phyloP scores from a whole-genome alignment of 2,888 invertebrate species.

The Drosophila neonasuta region DNA sequence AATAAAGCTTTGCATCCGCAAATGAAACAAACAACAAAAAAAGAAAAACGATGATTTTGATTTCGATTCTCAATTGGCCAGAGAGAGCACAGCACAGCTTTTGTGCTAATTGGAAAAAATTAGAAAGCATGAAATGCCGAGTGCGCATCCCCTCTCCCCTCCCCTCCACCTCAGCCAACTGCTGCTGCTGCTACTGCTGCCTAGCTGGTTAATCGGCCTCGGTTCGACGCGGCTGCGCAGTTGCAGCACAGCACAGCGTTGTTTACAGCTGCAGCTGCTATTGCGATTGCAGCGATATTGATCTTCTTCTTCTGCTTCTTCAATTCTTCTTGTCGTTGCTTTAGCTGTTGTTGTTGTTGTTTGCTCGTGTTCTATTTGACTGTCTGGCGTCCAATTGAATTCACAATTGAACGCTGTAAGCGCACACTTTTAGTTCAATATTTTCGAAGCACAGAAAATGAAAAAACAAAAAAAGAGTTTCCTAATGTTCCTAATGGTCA shows the following conservation, averaged over 20 bases:
- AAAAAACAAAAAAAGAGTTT: slow-evolving; percentile 41
- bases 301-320: slow-evolving; percentile 10
- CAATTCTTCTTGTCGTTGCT: neutral
- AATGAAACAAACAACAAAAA: slow-evolving; percentile 2
- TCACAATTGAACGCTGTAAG: slow-evolving; percentile 38
- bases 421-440: slow-evolving; percentile 33
- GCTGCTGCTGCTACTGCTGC: slow-evolving; percentile 29
- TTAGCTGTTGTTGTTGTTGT: neutral
- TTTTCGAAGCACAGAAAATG: slow-evolving; percentile 33
- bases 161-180: neutral
- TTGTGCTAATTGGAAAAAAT: slow-evolving; percentile 76
- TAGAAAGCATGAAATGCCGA: slow-evolving; percentile 75
- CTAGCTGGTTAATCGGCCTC: slow-evolving; percentile 66
- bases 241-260: slow-evolving; percentile 28
- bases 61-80: slow-evolving; percentile 60
- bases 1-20: slow-evolving; percentile 33
- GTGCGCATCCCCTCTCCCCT: slow-evolving; percentile 45
- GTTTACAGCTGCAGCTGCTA: slow-evolving; percentile 20
- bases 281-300: slow-evolving; percentile 6
- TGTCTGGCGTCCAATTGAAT: slow-evolving; percentile 36
- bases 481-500: slow-evolving; percentile 23
- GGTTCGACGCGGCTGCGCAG: slow-evolving; percentile 21
- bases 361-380: slow-evolving; percentile 29
- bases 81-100: slow-evolving; percentile 47
- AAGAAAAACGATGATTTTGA: slow-evolving; percentile 49